Percentiles rank a stretch among this genome's conserved stretches.
phyloP scores from a whole-genome alignment of 2,113 vertebrate species.

The Leiothrix lutea region DNA sequence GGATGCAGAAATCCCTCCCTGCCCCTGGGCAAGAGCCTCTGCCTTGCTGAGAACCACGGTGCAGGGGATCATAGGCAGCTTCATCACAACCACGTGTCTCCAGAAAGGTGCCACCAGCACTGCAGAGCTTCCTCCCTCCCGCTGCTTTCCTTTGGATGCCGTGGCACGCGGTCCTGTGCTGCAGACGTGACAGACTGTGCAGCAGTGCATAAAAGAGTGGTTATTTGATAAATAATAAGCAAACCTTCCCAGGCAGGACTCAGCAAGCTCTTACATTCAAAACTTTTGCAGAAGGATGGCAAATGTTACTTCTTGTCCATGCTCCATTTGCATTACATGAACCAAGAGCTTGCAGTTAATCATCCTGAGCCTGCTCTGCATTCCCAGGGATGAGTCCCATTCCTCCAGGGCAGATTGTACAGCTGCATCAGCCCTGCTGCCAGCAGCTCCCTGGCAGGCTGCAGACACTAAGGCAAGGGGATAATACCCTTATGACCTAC shows the following conservation, averaged over 20 bases:
- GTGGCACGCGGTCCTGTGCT: fast-evolving
- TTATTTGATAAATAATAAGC: background rate
- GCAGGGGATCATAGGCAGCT: background rate
- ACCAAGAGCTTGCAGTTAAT: background rate
- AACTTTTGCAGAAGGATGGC: background rate
- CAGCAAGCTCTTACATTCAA: background rate
- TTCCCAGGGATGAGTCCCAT: background rate
- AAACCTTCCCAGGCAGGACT: background rate
- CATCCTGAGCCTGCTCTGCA: fast-evolving
- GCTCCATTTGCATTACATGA: background rate
- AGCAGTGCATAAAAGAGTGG: background rate
- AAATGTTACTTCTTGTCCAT: background rate
- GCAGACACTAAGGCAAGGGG: background rate
- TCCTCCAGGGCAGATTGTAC: background rate
- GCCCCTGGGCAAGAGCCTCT: fast-evolving
- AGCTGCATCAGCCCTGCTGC: background rate
- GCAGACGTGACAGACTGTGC: background rate
- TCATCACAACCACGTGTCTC: fast-evolving
- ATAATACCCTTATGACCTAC: background rate
- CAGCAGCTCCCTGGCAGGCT: background rate
- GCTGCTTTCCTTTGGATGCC: background rate
- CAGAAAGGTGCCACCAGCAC: background rate
- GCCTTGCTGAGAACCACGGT: background rate
- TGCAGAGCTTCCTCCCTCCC: background rate
- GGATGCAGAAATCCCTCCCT: background rate